phyloP scores from a whole-genome alignment of 2,113 vertebrate species.

The Pantherophis guttatus region DNA sequence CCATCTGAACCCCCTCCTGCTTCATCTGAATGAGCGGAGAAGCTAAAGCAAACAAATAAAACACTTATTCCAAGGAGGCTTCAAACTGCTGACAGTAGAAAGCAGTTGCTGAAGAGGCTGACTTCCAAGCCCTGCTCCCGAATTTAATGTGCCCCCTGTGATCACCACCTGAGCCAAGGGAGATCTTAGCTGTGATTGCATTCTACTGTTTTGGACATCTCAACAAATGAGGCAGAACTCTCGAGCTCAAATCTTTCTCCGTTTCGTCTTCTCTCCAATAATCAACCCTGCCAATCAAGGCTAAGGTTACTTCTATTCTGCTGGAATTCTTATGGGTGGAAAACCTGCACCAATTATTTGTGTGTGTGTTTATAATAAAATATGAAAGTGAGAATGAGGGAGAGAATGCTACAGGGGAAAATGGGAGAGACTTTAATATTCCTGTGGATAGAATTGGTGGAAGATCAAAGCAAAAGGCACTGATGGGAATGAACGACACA shows the following conservation, averaged over 20 bases:
- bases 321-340: neutral
- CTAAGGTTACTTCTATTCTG: neutral
- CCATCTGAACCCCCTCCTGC: neutral
- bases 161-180: neutral
- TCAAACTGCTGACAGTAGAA: neutral
- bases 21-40: neutral
- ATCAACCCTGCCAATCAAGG: neutral
- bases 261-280: neutral
- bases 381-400: neutral
- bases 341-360: neutral
- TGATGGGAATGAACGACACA: neutral
- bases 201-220: neutral
- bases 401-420: neutral
- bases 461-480: neutral
- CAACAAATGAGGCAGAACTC: neutral
- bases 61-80: neutral
- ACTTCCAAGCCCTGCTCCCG: neutral
- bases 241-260: neutral
- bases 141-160: neutral
- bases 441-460: neutral
- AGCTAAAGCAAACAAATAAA: neutral
- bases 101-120: neutral
- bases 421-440: neutral
- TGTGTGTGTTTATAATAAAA: too few relatives aligned
- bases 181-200: conserved; percentile 11